Base-by-base conservation (phyloP, 2,888 invertebrate genomes). In the Tigriopus californicus region DNA sequence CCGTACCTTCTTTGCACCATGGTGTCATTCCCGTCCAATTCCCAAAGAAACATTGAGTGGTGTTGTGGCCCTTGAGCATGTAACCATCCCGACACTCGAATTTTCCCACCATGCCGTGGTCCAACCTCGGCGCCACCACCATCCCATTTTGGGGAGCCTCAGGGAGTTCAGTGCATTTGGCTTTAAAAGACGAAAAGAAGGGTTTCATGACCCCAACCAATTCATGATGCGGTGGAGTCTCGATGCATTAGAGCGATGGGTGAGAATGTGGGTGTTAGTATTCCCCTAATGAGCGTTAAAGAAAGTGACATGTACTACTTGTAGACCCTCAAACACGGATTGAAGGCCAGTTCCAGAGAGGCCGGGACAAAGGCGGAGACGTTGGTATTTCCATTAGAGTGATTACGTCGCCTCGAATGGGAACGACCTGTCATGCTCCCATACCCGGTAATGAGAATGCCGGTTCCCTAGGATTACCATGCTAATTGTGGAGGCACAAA, bases 81-180 rank as follows among this genome's bases (percentile, higher is more conserved):
- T 78, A 97, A 0, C 97, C 97, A 67, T 95, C 92, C 67, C 88
- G 85, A 69, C 97, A 97, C 64, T 84, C 81, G 70, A 90, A 97
- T 33, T 85, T 76, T 0, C 97, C 97, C 67, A 83, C 82, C 84
- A 91, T 90, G 0, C 92, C 91, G 68, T 98, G 97, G 63, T 90
- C 88, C n/a, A 90, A 90, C 69, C 92, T 92, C 0, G 95, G 91
- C 1, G 94, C 97, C 61, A 97, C 83, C 4, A 95, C 91, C 81
- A 94, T 87, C 0, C 97, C 95, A 67, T 92, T 85, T 58, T 85
- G 82, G 0, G 97, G 91, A 3, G 82, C 76, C 62, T 78, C 81
- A 0, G 92, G 92, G 76, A 91, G 80, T 66, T 71, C 71, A 67
- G 85, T 85, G 70, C 92, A 89, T 33, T 86, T 79, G 60, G 73